Evolutionary conservation across 2,113 vertebrate species (phyloP).

Genomic region (Nesoenas mayeri): DNA sequence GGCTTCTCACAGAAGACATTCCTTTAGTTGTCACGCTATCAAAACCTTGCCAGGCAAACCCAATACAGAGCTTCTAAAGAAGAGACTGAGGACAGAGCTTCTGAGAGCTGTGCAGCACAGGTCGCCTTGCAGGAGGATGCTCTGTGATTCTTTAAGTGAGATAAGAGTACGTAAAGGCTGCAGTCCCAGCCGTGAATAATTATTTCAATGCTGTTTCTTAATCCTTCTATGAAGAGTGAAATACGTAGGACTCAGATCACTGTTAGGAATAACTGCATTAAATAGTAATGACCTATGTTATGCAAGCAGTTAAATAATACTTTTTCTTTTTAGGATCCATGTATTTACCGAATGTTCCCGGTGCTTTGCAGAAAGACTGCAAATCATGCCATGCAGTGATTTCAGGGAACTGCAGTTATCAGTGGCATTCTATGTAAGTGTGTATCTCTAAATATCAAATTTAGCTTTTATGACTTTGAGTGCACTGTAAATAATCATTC

Average conservation of each 20-base stretch:
- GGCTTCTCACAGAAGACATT: too few species aligned
- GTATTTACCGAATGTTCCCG: neutral
- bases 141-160: neutral
- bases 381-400: neutral
- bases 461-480: neutral
- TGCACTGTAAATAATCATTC: neutral
- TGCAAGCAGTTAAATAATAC: neutral
- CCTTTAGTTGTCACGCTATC: too few species aligned
- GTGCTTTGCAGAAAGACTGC: neutral
- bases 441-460: neutral
- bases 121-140: neutral
- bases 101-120: neutral
- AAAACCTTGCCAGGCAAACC: too few species aligned
- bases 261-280: neutral
- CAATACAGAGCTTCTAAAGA: neutral
- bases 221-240: neutral
- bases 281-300: neutral
- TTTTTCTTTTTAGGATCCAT: neutral
- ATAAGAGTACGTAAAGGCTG: neutral
- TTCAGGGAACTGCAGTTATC: neutral
- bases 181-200: neutral
- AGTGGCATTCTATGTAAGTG: rapidly evolving
- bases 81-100: neutral
- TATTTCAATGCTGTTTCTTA: neutral
- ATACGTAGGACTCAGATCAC: neutral